Conservation (phyloP, 2,888 invertebrate species). For the Andrena hattorfiana region DNA sequence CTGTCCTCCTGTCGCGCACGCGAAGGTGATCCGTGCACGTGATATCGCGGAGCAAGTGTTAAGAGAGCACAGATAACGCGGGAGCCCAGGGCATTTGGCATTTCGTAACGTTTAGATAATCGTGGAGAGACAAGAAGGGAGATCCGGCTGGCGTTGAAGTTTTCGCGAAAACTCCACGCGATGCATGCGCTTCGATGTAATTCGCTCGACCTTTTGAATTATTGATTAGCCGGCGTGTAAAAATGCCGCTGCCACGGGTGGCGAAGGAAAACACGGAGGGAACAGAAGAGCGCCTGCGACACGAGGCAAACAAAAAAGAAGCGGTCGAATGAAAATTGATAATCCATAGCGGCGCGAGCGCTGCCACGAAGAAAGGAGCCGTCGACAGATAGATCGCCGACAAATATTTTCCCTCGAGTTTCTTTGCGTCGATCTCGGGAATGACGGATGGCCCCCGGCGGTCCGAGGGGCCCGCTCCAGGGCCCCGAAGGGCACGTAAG, state of each 20-base stretch:
- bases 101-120: constrained; percentile 6
- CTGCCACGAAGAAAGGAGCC: not conserved
- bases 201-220: not conserved
- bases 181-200: not conserved
- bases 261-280: not conserved
- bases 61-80: not conserved
- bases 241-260: not conserved
- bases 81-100: not conserved
- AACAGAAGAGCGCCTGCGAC: not conserved
- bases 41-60: not conserved
- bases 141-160: not conserved
- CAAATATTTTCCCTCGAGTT: constrained; percentile 55
- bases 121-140: not conserved
- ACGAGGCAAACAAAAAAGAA: not conserved
- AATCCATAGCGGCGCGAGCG: constrained; percentile 1
- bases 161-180: not conserved
- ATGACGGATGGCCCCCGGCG: constrained; percentile 62
- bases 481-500: constrained; percentile 55
- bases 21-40: not conserved
- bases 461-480: constrained; percentile 14
- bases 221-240: not conserved
- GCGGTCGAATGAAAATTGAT: not conserved
- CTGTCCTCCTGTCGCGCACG: too few relatives aligned
- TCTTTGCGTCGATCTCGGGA: constrained; percentile 48
- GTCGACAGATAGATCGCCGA: constrained; percentile 25